Evolutionary conservation across 2,888 invertebrate genomes (phyloP).

Genomic region (Omphaloscelis lunosa): DNA sequence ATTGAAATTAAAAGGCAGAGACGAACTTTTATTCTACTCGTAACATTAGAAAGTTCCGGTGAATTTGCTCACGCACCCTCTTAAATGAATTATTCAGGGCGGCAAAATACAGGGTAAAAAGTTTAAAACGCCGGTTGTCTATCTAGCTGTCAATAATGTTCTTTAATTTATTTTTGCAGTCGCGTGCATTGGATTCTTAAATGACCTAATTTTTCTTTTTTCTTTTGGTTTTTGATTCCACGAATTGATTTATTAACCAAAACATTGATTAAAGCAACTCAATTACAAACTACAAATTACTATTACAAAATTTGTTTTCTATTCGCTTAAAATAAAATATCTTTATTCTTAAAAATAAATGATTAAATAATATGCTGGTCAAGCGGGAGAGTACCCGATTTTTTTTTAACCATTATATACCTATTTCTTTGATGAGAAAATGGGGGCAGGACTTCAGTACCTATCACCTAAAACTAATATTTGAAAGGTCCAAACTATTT

Average conservation of each 20-base stretch:
- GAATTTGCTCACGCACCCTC: conserved; percentile 81
- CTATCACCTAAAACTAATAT: not conserved
- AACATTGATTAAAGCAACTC: not conserved
- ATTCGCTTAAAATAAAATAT: no score
- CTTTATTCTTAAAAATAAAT: no score
- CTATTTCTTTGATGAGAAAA: not conserved
- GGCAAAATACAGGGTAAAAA: conserved; percentile 77
- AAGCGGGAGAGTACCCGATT: not conserved
- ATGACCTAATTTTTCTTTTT: conserved; percentile 21
- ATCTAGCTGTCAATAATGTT: conserved; percentile 82
- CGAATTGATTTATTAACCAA: not conserved
- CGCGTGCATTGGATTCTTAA: conserved; percentile 57
- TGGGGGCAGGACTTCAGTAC: no score
- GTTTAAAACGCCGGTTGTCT: conserved; percentile 79
- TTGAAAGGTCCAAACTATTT: not conserved
- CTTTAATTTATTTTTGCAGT: conserved; percentile 79
- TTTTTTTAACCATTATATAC: no score
- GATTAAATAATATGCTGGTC: not conserved
- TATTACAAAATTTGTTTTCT: not conserved
- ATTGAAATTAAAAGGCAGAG: conserved; percentile 73
- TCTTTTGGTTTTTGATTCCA: not conserved
- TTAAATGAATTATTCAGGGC: conserved; percentile 82
- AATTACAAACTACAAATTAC: not conserved
- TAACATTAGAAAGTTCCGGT: conserved; percentile 74
- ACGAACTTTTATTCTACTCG: conserved; percentile 73